A percentile compares a stretch with the other conserved stretches of the same genome.
Evolutionary conservation across 2,113 vertebrate genomes (phyloP).

Genomic region (Xenotilapia caudafasciata): DNA sequence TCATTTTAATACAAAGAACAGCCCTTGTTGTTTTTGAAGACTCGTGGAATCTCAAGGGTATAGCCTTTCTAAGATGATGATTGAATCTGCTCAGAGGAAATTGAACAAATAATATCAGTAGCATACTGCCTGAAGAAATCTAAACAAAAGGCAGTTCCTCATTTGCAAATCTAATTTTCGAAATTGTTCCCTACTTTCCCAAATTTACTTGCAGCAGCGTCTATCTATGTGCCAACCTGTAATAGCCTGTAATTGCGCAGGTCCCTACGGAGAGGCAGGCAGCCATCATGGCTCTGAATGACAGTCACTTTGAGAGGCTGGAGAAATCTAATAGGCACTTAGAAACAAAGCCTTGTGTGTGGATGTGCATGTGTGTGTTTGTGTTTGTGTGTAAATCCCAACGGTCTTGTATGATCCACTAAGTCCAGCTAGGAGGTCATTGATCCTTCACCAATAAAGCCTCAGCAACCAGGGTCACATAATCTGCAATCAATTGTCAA

Average conservation of each 20-base stretch:
- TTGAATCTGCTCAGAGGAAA: background rate
- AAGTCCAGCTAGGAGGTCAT: conserved; percentile 31
- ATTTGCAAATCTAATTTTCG: background rate
- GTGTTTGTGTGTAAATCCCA: conserved; percentile 20
- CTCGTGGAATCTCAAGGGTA: background rate
- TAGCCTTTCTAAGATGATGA: background rate
- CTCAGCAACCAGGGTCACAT: conserved; percentile 21
- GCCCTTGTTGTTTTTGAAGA: background rate
- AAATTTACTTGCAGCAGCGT: background rate
- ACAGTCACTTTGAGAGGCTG: background rate
- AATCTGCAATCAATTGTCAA: conserved; percentile 6
- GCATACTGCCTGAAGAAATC: background rate
- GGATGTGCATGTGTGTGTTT: background rate
- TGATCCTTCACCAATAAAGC: conserved; percentile 35
- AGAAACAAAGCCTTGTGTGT: background rate
- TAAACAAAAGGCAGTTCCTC: background rate
- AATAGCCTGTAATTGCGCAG: background rate
- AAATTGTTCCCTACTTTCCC: background rate
- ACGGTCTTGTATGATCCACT: conserved; percentile 32
- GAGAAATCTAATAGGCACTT: conserved; percentile 38
- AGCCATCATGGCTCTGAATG: conserved; percentile 23
- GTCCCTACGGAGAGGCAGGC: background rate
- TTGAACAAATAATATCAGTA: background rate
- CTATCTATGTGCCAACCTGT: background rate
- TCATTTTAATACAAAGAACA: background rate